Evolutionary conservation across 2,113 vertebrate genomes (phyloP).

Genomic region (Mungos mungo): DNA sequence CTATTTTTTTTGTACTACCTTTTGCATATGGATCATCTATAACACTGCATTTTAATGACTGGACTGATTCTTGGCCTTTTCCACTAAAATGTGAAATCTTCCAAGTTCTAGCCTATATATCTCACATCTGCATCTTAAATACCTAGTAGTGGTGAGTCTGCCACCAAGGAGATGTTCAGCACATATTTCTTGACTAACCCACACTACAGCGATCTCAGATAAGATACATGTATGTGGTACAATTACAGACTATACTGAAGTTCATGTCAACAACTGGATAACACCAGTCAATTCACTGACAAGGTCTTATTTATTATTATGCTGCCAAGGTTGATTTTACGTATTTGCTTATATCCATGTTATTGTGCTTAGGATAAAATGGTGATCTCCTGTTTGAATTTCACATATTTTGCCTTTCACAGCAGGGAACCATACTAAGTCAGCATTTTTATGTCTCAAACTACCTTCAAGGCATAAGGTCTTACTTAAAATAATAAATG

Average conservation of each 20-base stretch:
- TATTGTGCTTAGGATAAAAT: slow-evolving; percentile 49
- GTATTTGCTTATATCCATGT: slow-evolving; percentile 61
- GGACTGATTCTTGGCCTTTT: background rate
- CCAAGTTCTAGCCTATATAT: background rate
- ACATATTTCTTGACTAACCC: background rate
- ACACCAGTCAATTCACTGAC: background rate
- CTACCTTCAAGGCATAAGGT: slow-evolving; percentile 68
- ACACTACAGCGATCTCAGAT: background rate
- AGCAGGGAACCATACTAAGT: slow-evolving; percentile 56
- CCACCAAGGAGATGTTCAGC: background rate
- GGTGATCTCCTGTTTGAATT: slow-evolving; percentile 58
- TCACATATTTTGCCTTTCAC: slow-evolving; percentile 67
- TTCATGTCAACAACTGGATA: background rate
- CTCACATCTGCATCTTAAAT: background rate
- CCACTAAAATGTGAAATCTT: background rate
- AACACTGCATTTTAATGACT: background rate
- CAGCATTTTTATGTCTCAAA: slow-evolving; percentile 67
- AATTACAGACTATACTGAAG: background rate
- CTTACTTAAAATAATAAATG: slow-evolving; percentile 80
- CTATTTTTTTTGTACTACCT: background rate
- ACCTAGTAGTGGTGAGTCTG: background rate
- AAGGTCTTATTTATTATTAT: slow-evolving; percentile 50
- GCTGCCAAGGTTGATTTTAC: slow-evolving; percentile 56
- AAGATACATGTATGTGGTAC: background rate
- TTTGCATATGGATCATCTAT: background rate